phyloP scores from a whole-genome alignment of 2,888 invertebrate genomes.

The Achlya flavicornis region DNA sequence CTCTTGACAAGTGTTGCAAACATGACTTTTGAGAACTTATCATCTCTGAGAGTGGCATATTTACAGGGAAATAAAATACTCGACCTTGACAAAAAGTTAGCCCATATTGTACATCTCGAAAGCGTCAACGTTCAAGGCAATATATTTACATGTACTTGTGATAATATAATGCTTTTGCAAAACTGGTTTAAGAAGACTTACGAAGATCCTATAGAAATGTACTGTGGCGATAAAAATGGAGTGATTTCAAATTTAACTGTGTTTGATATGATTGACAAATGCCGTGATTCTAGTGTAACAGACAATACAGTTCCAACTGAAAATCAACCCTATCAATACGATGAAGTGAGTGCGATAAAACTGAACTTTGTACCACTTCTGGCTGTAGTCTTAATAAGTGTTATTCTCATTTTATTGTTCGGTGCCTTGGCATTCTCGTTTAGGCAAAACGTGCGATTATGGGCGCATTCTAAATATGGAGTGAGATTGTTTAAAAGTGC shows the following conservation, averaged over 20 bases:
- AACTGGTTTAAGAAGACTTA: conserved; percentile 87
- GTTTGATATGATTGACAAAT: conserved; percentile 76
- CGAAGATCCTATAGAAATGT: conserved; percentile 86
- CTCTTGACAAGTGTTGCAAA: conserved; percentile 88
- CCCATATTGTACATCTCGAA: conserved; percentile 84
- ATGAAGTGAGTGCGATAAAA: conserved; percentile 87
- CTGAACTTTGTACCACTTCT: conserved; percentile 88
- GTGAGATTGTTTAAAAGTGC: conserved; percentile 88
- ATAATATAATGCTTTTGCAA: conserved; percentile 86
- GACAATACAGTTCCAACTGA: conserved; percentile 84
- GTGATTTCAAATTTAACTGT: conserved; percentile 70
- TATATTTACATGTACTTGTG: conserved; percentile 91
- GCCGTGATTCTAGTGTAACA: conserved; percentile 72
- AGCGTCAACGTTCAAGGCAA: conserved; percentile 88
- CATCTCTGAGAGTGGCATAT: conserved; percentile 87
- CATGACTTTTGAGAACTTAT: conserved; percentile 89
- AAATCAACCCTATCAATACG: conserved; percentile 85
- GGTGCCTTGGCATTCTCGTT: conserved; percentile 90
- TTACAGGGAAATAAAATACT: conserved; percentile 90
- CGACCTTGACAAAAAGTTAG: conserved; percentile 87
- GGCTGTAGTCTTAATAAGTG: conserved; percentile 88
- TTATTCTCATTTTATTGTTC: conserved; percentile 88
- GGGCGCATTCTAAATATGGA: conserved; percentile 92
- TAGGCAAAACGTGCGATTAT: conserved; percentile 90
- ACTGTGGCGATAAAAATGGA: conserved; percentile 84